Conservation (phyloP, 2,797 vertebrate genomes). For the Sebastes trivittatus region DNA sequence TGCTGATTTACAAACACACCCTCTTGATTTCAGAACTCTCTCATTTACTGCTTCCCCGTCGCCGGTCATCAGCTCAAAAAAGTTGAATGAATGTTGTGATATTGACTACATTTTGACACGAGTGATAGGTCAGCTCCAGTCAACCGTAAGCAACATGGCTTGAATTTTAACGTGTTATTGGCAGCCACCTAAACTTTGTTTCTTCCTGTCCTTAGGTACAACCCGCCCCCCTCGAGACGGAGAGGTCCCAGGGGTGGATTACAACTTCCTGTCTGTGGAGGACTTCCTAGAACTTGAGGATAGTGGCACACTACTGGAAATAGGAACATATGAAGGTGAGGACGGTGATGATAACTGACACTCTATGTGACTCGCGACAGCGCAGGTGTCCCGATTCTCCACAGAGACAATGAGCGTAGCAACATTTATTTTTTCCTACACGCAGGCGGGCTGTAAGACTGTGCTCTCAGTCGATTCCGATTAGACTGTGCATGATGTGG, state of each 20-base stretch:
- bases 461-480: constrained; percentile 59
- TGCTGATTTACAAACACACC: constrained; percentile 50
- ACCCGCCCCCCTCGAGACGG: constrained; percentile 93
- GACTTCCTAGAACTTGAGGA: constrained; percentile 92
- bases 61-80: constrained; percentile 25
- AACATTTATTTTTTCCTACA: constrained; percentile 45
- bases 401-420: constrained; percentile 25
- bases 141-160: background rate
- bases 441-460: constrained; percentile 39
- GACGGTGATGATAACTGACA: constrained; percentile 34
- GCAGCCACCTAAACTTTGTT: constrained; percentile 8
- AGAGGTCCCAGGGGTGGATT: constrained; percentile 96
- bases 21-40: constrained; percentile 50
- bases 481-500: constrained; percentile 61
- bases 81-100: constrained; percentile 13
- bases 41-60: constrained; percentile 21
- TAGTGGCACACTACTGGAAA: constrained; percentile 95
- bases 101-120: constrained; percentile 16
- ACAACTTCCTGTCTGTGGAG: constrained; percentile 94
- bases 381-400: constrained; percentile 62
- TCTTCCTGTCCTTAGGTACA: constrained; percentile 86
- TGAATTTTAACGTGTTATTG: background rate
- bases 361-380: background rate
- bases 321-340: constrained; percentile 96
- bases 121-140: background rate